Evolutionary conservation across 2,113 vertebrate species (phyloP), one percentile per base, ranked within the genome.

Genomic region (Hiodon tergisus): DNA sequence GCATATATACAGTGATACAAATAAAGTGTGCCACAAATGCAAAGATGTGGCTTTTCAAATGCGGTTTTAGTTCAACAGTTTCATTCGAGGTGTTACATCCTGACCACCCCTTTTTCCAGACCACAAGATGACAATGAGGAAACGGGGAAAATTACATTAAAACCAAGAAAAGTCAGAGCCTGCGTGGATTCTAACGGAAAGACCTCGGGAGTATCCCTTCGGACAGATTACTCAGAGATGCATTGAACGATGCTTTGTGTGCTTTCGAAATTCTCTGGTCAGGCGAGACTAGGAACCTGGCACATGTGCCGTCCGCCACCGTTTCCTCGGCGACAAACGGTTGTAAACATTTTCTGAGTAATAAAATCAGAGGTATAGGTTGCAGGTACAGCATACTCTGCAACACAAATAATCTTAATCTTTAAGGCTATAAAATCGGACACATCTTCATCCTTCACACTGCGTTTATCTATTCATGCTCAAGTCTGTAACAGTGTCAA

Each of bases 371-470:
- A 68, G 74, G 66, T 48, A 63, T 75, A 55, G 17, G 62, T 48
- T 51, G 55, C 66, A 58, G 61, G 55, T 51, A 58, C 55, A 75
- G 16, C 31, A 47, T 11, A 10, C 51, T 62, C 55, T 62, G 3
- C 54, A 75, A 68, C 59, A 17, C 60, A 53, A 65, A 65, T 65
- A 17, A 9, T 48, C 6, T 3, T 54, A 52, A 4, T 51, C 55
- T 50, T 75, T 75, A 67, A 75, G 74, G 74, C 74, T 76, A 61
- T 50, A 59, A 76, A 76, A 58, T 67, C 58, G 57, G 63, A 62
- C 6, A 67, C 13, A 67, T 5, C 31, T 69, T 69, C 50, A 69
- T 9, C 1, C 31, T 31, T 31, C 31, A 31, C 31, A 31, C 31
- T 31, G 31, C 31, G 31, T 31, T 31, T 31, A 31, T 31, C 31